phyloP scores from a whole-genome alignment of 53 echinoderm and acorn worm genomes.

The Patiria pectinifera region DNA sequence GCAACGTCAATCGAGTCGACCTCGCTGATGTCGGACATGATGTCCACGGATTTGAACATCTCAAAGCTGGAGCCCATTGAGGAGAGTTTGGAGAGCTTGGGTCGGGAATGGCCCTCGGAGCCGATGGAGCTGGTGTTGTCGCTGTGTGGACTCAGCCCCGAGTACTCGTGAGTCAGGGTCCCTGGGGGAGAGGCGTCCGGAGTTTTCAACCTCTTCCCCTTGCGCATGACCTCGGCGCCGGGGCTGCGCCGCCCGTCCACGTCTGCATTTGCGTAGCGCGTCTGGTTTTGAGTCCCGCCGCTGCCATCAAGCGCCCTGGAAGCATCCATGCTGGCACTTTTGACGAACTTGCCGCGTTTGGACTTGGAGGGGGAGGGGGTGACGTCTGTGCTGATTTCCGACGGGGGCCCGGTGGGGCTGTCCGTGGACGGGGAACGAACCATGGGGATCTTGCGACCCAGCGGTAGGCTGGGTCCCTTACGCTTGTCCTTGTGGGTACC shows the following conservation, averaged over 20 bases:
- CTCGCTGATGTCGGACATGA: constrained; percentile 97
- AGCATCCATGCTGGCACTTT: constrained; percentile 94
- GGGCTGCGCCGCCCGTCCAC: constrained; percentile 85
- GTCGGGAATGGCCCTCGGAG: constrained; percentile 72
- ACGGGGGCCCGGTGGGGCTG: constrained; percentile 63
- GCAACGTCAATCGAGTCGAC: constrained; percentile 88
- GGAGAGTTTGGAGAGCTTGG: constrained; percentile 76
- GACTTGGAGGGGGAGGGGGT: constrained; percentile 79
- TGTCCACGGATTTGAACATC: constrained; percentile 86
- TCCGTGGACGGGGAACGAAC: constrained; percentile 78
- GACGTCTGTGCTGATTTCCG: constrained; percentile 73
- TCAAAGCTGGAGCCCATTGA: constrained; percentile 96
- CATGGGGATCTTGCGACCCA: constrained; percentile 90
- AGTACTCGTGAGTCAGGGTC: constrained; percentile 69
- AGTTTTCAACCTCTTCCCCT: constrained; percentile 66
- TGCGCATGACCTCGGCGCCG: constrained; percentile 72
- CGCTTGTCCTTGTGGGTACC: constrained; percentile 81
- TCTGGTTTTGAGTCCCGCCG: constrained; percentile 23
- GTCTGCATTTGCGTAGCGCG: constrained; percentile 50
- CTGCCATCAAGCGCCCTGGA: constrained; percentile 69
- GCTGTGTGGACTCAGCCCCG: constrained; percentile 70
- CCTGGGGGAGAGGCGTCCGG: constrained; percentile 87
- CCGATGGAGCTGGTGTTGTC: constrained; percentile 70
- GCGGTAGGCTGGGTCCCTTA: constrained; percentile 77
- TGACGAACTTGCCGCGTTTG: constrained; percentile 88